Conservation (phyloP, 1,140 invertebrate species). For the Pogonomyrmex barbatus region DNA sequence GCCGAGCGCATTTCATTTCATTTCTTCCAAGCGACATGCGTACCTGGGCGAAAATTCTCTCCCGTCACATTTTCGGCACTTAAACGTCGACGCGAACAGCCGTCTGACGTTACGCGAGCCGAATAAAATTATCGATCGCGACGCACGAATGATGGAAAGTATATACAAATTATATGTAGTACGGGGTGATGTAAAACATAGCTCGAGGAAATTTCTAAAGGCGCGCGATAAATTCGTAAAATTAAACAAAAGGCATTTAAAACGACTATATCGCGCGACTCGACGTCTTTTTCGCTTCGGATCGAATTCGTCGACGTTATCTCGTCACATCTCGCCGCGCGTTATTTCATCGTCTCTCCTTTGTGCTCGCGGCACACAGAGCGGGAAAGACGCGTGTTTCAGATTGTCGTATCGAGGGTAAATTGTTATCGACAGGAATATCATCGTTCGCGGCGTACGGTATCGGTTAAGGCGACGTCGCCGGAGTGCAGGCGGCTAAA, state of each 20-base stretch:
- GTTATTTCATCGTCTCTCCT: constrained; percentile 21
- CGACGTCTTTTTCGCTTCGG: neutral
- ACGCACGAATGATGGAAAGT: neutral
- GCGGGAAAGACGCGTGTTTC: constrained; percentile 45
- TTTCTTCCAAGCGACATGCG: constrained; percentile 34
- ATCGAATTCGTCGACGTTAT: neutral
- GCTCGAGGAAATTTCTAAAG: neutral
- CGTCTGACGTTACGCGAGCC: neutral
- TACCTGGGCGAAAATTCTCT: neutral
- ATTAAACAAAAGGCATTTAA: neutral
- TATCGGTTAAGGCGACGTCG: constrained; percentile 70
- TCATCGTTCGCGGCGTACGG: constrained; percentile 65
- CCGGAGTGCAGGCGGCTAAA: constrained; percentile 66
- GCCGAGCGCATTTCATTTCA: constrained; percentile 26
- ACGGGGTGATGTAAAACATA: neutral
- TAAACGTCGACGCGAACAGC: constrained; percentile 17
- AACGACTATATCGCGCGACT: neutral
- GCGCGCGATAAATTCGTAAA: neutral
- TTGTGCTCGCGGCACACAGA: neutral
- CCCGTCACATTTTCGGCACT: constrained; percentile 7
- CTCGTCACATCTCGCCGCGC: constrained; percentile 32
- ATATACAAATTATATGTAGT: no score
- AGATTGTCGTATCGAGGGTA: constrained; percentile 45
- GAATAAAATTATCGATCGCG: constrained; percentile 14
- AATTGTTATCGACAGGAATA: constrained; percentile 73